A percentile compares a stretch with the other conserved stretches of the same genome.
Evolutionary conservation across 2,797 vertebrate species (phyloP).

Genomic region (Odontamblyopus lacepedii): DNA sequence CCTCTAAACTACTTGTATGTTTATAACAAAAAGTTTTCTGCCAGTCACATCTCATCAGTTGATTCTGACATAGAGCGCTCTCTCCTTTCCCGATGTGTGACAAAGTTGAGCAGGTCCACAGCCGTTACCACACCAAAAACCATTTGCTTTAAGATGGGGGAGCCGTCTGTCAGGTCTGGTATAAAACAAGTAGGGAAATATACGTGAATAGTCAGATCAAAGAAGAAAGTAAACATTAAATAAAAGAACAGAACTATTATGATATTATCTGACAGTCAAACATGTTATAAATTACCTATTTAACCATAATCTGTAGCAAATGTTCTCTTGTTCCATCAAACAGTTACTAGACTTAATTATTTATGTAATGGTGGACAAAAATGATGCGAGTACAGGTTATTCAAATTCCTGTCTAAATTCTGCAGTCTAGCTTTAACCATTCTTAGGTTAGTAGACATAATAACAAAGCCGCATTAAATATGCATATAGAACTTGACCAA

Average conservation of each 20-base stretch:
- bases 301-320: no score
- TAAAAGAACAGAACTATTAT: no score
- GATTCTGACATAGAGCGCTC: constrained; percentile 75
- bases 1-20: not conserved
- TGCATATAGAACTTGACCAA: no score
- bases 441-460: no score
- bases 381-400: no score
- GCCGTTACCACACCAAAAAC: constrained; percentile 94
- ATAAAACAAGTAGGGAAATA: not conserved
- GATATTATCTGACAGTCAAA: not conserved
- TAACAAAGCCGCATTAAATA: no score
- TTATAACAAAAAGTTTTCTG: constrained; percentile 1
- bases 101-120: constrained; percentile 92
- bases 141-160: constrained; percentile 83
- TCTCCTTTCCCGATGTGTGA: constrained; percentile 78
- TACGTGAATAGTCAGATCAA: not conserved
- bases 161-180: constrained; percentile 82
- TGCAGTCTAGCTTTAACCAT: no score
- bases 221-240: not conserved
- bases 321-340: no score
- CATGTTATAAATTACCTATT: not conserved
- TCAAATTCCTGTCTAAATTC: no score
- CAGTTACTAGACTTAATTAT: no score
- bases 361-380: no score
- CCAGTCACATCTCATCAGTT: constrained; percentile 65